Evolutionary conservation across 2,888 invertebrate species (phyloP), one percentile per base, ranked within the genome.

Genomic region (Xestia rhomboidea): DNA sequence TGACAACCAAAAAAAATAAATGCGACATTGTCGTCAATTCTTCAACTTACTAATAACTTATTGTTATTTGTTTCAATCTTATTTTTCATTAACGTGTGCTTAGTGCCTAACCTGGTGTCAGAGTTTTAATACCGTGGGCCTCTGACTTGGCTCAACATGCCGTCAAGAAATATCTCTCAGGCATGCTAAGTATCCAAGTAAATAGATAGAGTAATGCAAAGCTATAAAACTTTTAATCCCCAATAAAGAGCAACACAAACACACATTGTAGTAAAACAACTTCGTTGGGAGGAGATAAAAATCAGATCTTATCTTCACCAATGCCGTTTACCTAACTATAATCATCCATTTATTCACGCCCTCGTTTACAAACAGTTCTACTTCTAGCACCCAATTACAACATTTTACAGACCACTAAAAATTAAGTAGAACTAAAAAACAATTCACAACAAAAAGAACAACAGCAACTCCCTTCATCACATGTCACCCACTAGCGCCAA

Each of bases 401-500:
- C 68, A 38, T 54, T 68, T 68, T 71, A 79, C 68, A 79, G 21
- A 62, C 68, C 63, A 79, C 77, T 79, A 82, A 84, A 86, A 81
- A 69, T 69, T 41, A 34, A 78, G 69, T 73, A 57, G 27, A 68
- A 79, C 71, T 60, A 66, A 24, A 74, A 79, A 77, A 75, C 66
- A 73, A 79, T 82, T 71, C 60, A 54, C 62, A 30, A 68, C 13
- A 84, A 84, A 77, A 78, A 81, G 44, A 76, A 80, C 41, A 46
- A 66, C 24, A 10, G 15, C 46, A 64, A 57, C 49, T 72, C 67
- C 64, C 81, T 76, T 83, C 81, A 88, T 87, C 75, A 82, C 81
- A 76, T 80, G 82, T 85, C 85, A 83, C 77, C 54, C 38, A 73
- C 84, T 79, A 89, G 90, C 89, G 90, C 91, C 93, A 95, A 95